phyloP scores from a whole-genome alignment of 2,113 vertebrate genomes.

The Gorilla gorilla region DNA sequence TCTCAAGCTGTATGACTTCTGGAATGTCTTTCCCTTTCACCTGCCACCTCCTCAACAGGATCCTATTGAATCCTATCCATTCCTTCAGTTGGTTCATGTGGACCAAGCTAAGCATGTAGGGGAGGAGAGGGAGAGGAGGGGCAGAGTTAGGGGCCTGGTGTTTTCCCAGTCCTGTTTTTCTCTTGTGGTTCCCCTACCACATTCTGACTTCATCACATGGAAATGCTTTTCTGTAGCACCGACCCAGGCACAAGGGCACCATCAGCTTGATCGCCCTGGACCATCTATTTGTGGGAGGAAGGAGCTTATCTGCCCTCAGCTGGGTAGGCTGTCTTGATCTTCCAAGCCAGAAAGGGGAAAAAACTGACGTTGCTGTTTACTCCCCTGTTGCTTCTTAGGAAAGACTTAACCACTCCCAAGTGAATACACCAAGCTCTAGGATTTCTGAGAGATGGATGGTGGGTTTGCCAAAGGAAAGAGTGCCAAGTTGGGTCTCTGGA shows the following conservation, averaged over 20 bases:
- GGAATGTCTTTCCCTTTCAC: background rate
- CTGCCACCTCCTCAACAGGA: background rate
- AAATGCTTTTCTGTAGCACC: background rate
- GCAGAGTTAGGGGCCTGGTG: background rate
- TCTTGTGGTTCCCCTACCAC: background rate
- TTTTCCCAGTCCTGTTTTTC: background rate
- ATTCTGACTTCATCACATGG: background rate
- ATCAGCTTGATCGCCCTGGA: no score
- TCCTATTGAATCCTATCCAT: background rate
- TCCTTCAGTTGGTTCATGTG: background rate
- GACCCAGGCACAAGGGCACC: background rate
- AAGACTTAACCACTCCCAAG: slow-evolving; percentile 10
- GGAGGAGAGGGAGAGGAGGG: background rate
- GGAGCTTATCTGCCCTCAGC: background rate
- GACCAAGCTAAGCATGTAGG: background rate
- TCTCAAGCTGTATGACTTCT: background rate
- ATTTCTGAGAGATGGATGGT: slow-evolving; percentile 55
- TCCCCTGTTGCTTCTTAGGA: slow-evolving; percentile 45
- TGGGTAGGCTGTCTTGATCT: background rate
- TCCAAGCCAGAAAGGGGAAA: background rate
- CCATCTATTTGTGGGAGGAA: background rate
- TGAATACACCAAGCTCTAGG: slow-evolving; percentile 48
- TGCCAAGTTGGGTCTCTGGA: slow-evolving; percentile 72
- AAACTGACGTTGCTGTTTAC: background rate
- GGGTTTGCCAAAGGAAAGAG: slow-evolving; percentile 57